Conservation (phyloP, 30 jellyfish, hydroid and myxozoan genomes). For the Clytia hemisphaerica region DNA sequence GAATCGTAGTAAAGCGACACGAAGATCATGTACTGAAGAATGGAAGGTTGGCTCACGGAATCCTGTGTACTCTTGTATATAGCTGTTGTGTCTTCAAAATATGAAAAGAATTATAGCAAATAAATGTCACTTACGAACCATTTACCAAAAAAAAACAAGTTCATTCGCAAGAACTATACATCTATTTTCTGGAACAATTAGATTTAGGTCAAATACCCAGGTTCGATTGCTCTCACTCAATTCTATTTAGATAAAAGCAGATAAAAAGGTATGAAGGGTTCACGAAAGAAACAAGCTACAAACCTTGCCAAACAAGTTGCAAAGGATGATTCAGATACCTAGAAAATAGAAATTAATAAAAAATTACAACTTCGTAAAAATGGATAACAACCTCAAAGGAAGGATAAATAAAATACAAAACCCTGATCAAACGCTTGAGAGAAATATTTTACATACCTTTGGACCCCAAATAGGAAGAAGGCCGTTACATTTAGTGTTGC, state of each 20-base stretch:
- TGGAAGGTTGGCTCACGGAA: constrained; percentile 95
- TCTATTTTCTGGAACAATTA: too few relatives aligned
- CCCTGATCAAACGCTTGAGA: background rate
- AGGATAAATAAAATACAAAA: background rate
- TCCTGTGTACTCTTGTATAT: constrained; percentile 89
- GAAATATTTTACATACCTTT: constrained; percentile 40
- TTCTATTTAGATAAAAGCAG: too few relatives aligned
- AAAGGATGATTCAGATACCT: constrained; percentile 92
- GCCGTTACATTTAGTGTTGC: constrained; percentile 89
- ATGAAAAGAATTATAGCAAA: background rate
- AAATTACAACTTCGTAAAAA: background rate
- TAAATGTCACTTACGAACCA: background rate
- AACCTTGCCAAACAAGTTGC: constrained; percentile 94
- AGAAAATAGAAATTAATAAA: constrained; percentile 4
- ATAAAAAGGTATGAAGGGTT: background rate
- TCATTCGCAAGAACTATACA: too few relatives aligned
- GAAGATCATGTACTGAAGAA: constrained; percentile 72
- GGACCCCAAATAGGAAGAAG: constrained; percentile 98
- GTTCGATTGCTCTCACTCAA: too few relatives aligned
- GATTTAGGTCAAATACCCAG: too few relatives aligned
- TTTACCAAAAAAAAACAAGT: too few relatives aligned
- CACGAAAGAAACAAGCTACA: background rate
- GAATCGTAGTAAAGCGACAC: constrained; percentile 58
- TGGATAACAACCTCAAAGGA: background rate
- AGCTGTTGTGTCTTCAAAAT: constrained; percentile 70